Base-by-base conservation (phyloP, 2,797 vertebrate genomes). In the Rhynchotus rufescens region DNA sequence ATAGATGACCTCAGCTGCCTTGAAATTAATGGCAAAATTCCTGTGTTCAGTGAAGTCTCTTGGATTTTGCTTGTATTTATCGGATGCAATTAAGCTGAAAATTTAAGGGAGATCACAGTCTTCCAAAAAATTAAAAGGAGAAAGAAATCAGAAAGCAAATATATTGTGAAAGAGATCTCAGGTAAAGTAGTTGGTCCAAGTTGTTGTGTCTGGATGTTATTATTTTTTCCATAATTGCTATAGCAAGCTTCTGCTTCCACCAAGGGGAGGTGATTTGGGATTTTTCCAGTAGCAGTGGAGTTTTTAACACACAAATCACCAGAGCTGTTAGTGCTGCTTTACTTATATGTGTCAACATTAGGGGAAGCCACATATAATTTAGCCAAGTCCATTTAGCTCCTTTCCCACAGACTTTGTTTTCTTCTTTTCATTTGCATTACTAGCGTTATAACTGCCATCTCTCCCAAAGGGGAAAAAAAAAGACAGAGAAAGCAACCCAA, bases 201-300 rank as follows among this genome's bases (percentile, higher is more conserved):
- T 77, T 88, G 91, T 93, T 73, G 52, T 66, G 85, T 92, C 93
- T 96, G 86, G 88, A 93, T 91, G 84, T 72, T 94, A 87, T 93
- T 94, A 92, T 87, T 90, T 95, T 97, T 96, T 95, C 89, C 93
- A 59, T 86, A 75, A 96, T 88, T 91, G 59, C 84, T 91, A 73
- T 84, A 96, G 87, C 86, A 96, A 96, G 78, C 32, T 91, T 36
- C 65, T 94, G 52, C 80, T 94, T 88, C 80, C 81, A 90, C 68
- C 1, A 1, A 90, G 69, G 81, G 88, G 92, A 95, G 52, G 80
- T 87, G 64, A 93, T 67, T 56, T 93, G 86, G 86, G 73, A 81
- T 62, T 76, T 84, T 86, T 94, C 90, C 88, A 94, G 87, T 87
- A 91, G 82, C 80, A 60, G 34, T 71, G 64, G 77, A 91, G 91